A percentile compares a stretch with the other conserved stretches of the same genome.
These are phyloP conservation scores for Lasioglossum leucozonium DNA, from an alignment of 2,888 invertebrate genomes.

Conservation along the genomic window DNA sequence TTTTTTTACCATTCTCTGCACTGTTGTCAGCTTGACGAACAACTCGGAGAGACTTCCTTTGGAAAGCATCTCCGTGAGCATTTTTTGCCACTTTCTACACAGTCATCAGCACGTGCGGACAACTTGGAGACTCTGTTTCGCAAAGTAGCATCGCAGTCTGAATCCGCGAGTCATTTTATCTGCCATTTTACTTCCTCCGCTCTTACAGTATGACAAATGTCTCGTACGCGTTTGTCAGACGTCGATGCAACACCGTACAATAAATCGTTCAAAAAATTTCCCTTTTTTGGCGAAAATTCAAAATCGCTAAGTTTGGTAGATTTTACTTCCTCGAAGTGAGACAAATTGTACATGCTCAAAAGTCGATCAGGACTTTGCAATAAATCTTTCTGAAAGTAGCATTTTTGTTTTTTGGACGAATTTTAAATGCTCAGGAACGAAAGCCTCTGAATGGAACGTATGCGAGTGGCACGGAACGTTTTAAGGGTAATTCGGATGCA, in stretches of 20 bases:
- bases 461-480: neutral
- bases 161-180: neutral
- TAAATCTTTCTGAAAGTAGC: neutral
- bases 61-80: neutral
- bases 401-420: neutral
- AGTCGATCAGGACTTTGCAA: neutral
- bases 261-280: neutral
- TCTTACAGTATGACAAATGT: neutral
- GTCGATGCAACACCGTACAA: neutral
- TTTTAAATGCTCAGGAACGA: neutral
- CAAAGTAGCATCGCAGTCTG: neutral
- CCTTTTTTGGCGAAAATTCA: neutral
- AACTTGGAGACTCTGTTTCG: neutral
- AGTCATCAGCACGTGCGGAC: neutral
- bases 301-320: neutral
- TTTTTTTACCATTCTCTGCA: neutral
- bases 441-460: neutral
- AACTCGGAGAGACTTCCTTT: neutral
- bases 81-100: neutral
- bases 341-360: neutral
- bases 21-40: neutral
- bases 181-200: neutral
- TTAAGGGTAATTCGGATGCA: conserved; percentile 6
- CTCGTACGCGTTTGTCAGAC: neutral
- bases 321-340: neutral